phyloP scores from a whole-genome alignment of 2,888 invertebrate genomes.

The Conistra vaccinii region DNA sequence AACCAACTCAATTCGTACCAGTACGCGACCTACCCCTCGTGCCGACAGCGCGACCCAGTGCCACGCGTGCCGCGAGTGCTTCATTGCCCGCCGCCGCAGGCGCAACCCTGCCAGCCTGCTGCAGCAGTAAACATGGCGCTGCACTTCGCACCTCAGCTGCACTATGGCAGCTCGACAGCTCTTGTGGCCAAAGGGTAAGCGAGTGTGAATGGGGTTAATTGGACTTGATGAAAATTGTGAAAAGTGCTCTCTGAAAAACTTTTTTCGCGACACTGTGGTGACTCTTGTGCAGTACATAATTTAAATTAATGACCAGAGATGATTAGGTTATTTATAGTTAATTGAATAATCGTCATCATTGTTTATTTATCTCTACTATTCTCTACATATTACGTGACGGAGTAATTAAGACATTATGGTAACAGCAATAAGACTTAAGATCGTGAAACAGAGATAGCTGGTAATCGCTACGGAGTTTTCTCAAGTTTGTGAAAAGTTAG shows the following conservation, averaged over 20 bases:
- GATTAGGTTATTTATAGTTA: slow-evolving; percentile 42
- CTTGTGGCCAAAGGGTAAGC: slow-evolving; percentile 69
- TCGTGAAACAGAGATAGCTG: slow-evolving; percentile 21
- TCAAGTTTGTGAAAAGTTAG: slow-evolving; percentile 35
- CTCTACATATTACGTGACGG: slow-evolving; percentile 25
- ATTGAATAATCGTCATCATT: slow-evolving; percentile 45
- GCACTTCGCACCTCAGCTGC: slow-evolving; percentile 46
- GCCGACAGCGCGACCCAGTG: slow-evolving; percentile 62
- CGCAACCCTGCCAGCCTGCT: slow-evolving; percentile 53
- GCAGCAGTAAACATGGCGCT: slow-evolving; percentile 42
- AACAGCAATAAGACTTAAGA: slow-evolving; percentile 15
- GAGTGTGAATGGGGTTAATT: background rate
- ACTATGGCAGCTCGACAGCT: slow-evolving; percentile 46
- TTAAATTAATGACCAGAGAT: slow-evolving; percentile 27
- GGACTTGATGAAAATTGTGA: slow-evolving; percentile 17
- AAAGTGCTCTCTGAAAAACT: slow-evolving; percentile 24
- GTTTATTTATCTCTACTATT: slow-evolving; percentile 48
- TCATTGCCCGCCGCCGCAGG: slow-evolving; percentile 55
- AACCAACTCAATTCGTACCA: slow-evolving; percentile 70
- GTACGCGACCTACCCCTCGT: slow-evolving; percentile 68
- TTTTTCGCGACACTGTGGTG: background rate
- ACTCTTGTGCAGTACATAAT: slow-evolving; percentile 14
- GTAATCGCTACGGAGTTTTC: slow-evolving; percentile 10
- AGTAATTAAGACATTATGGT: slow-evolving; percentile 22
- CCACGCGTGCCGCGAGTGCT: slow-evolving; percentile 51